Evolutionary conservation across 2,797 vertebrate genomes (phyloP), one percentile per base, ranked within the genome.

Genomic region (Etheostoma perlongum): DNA sequence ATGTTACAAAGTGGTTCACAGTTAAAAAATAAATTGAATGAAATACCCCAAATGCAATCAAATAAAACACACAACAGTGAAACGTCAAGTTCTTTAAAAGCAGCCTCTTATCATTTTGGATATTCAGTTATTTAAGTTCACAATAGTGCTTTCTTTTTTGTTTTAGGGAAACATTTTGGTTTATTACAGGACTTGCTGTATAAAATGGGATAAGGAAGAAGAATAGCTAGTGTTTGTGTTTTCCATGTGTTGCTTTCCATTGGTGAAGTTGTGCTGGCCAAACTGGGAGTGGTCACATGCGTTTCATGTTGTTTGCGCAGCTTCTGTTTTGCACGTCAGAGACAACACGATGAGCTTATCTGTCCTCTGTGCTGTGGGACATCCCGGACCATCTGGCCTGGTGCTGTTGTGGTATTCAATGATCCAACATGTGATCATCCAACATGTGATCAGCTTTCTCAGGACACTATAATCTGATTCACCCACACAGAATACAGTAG

Each of bases 321-420:
- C 4, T 53, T 30, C 36, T 15, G 16, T 65, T 36, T 27, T 4
- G 18, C 52, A 44, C 19, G 13, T 83, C 44, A 74, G 33, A 74
- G 55, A 54, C 36, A 76, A 72, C 64, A 66, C 65, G 36, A 54
- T 10, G 68, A 91, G 84, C 82, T 93, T 85, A 69, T 69, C 79
- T 73, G 82, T 75, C 18, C 46, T 66, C 47, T 60, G 46, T 62
- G 66, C 54, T 33, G 30, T 5, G 36, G 27, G n/a, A 57, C 30
- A 16, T 68, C 61, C 23, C 23, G 27, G 10, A 62, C 86, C 85
- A 85, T 81, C 85, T 90, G 84, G 72, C 52, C 53, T 27, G 12
- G n/a, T n/a, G 11, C 23, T 52, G 51, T 78, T 63, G 53, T 18
- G 0, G 16, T 85, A 36, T 25, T 67, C 53, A 19, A 68, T n/a